Percentiles rank a stretch among this genome's conserved stretches.
These are phyloP conservation scores for Fulica atra DNA, from an alignment of 2,113 vertebrate species.

Conservation along the genomic window DNA sequence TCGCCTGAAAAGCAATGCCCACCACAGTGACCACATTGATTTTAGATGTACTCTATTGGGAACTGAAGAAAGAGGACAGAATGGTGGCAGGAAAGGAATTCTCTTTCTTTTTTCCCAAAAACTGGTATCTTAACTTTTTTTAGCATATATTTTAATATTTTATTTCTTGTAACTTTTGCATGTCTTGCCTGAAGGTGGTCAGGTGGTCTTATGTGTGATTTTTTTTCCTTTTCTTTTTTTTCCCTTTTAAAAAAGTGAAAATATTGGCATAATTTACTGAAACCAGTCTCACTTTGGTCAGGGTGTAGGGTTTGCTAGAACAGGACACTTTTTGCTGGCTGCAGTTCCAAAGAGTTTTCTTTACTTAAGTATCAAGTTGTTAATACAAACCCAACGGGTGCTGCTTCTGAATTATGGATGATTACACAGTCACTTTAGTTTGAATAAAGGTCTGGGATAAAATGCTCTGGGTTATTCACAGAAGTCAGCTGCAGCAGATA, in stretches of 20 bases:
- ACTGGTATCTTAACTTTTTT: background rate
- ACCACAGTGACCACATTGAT: rapidly evolving
- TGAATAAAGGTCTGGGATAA: constrained; percentile 4
- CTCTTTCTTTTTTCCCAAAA: background rate
- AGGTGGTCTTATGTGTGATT: background rate
- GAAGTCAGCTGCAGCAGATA: background rate
- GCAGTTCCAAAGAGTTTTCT: background rate
- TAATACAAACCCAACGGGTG: constrained; percentile 28
- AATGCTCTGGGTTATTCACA: background rate
- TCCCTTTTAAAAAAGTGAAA: background rate
- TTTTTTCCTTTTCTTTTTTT: too few species aligned
- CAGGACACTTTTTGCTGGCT: background rate
- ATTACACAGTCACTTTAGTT: background rate
- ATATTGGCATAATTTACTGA: background rate
- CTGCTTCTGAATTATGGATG: constrained; percentile 29
- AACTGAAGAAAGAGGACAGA: background rate
- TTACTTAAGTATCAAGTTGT: background rate
- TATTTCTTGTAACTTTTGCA: background rate
- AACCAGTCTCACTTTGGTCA: background rate
- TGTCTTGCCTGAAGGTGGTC: background rate
- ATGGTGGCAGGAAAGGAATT: background rate
- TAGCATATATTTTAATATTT: background rate
- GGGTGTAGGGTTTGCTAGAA: background rate
- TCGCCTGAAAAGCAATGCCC: background rate
- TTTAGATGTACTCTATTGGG: background rate